Evolutionary conservation across 2,797 vertebrate species (phyloP), one percentile per base, ranked within the genome.

Genomic region (Phalloptychus januarius): DNA sequence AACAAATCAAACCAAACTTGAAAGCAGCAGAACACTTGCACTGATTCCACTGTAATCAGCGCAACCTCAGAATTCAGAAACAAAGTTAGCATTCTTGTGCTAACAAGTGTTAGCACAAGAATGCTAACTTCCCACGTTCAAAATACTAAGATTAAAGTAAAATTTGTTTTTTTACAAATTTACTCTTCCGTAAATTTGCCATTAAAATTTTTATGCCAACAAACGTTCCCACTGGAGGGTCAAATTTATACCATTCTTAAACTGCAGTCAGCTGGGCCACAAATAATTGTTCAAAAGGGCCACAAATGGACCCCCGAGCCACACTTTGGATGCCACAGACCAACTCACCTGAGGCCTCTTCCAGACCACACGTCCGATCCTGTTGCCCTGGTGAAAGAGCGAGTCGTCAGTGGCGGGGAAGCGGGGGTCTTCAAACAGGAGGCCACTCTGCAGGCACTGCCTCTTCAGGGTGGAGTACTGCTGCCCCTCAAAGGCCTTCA

Each of bases 401-500:
- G 98, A 97, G 86, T 98, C 95, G 0, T 98, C 97, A 0, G 74
- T 93, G 85, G 97, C 95, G 0, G 97, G 96, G 90, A 99, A 99
- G 8, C 94, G 91, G 0, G 97, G 97, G 84, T 99, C 98, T 92
- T 99, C 98, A 0, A 99, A 99, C 83, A 99, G 96, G 75, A 93
- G 94, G 84, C 97, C 98, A 63, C 91, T 95, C 91, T 96, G 94
- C 91, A 96, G 91, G 78, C 97, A 97, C 88, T 96, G 95, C 91
- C 95, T 97, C 96, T 98, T 99, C 95, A 99, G 96, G 44, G 94
- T 89, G 1, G 95, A 82, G 65, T 97, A 99, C 88, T 96, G 95
- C 95, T 99, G 98, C 85, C 96, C 96, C 92, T 96, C 97, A 0
- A 97, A 99, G 1, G 97, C 94, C 93, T 96, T 98, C 93, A 95